Conservation (phyloP, 2,797 vertebrate genomes). For the Linurgus olivaceus region DNA sequence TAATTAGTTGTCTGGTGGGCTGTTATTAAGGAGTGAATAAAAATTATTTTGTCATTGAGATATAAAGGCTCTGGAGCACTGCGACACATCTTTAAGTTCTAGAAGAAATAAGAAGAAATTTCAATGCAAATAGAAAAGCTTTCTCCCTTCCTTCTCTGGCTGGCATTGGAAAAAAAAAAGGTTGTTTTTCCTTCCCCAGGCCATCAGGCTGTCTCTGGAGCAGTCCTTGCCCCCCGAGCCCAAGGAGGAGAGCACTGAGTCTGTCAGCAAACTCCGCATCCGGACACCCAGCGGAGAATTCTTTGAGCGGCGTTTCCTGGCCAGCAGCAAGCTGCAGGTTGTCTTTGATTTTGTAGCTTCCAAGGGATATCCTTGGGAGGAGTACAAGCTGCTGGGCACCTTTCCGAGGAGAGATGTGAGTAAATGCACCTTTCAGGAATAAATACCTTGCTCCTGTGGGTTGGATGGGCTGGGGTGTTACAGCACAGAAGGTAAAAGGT, state of each 20-base stretch:
- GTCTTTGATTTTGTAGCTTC: slow-evolving; percentile 98
- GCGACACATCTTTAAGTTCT: slow-evolving; percentile 19
- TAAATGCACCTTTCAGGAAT: slow-evolving; percentile 44
- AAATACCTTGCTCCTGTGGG: not conserved
- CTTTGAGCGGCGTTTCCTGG: slow-evolving; percentile 93
- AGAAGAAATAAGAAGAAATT: not conserved
- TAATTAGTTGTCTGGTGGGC: slow-evolving; percentile 71
- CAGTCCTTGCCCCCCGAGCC: slow-evolving; percentile 93
- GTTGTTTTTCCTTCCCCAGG: slow-evolving; percentile 78
- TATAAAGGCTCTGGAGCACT: slow-evolving; percentile 18
- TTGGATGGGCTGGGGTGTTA: not conserved
- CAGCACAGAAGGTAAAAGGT: not conserved
- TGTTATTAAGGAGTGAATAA: slow-evolving; percentile 73
- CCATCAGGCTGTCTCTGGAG: slow-evolving; percentile 94
- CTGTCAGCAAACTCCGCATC: slow-evolving; percentile 93
- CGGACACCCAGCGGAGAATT: slow-evolving; percentile 96
- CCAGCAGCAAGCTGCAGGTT: slow-evolving; percentile 93
- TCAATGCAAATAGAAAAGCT: not conserved
- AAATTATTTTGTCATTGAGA: slow-evolving; percentile 63
- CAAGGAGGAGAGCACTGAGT: slow-evolving; percentile 86
- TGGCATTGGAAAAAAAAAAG: not conserved
- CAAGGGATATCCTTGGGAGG: slow-evolving; percentile 94
- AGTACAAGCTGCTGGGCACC: slow-evolving; percentile 98
- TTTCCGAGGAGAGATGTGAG: slow-evolving; percentile 99
- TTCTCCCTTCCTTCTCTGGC: not conserved